Conservation (phyloP, 2,113 vertebrate genomes). For the Peromyscus leucopus region DNA sequence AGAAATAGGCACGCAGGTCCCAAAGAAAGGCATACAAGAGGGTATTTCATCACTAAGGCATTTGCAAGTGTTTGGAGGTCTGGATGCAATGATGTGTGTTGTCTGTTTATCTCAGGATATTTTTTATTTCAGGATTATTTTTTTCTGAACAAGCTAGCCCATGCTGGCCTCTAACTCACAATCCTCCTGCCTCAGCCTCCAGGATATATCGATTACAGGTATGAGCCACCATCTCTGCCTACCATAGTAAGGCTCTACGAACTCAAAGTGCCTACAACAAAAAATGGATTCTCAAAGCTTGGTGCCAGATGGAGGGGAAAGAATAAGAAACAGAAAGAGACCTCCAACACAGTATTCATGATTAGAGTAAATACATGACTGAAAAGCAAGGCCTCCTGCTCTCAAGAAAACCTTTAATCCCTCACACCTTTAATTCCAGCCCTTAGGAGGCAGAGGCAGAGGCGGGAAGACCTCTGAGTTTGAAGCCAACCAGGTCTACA, state of each 20-base stretch:
- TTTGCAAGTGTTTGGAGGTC: not conserved
- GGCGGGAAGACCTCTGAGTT: not conserved
- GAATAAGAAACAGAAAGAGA: constrained; percentile 38
- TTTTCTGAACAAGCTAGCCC: not conserved
- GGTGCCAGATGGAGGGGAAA: not conserved
- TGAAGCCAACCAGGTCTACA: not conserved
- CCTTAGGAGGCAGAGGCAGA: not conserved
- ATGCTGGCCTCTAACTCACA: not conserved
- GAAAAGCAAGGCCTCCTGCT: not conserved
- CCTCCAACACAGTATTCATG: not conserved
- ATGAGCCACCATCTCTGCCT: not conserved
- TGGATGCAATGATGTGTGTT: not conserved
- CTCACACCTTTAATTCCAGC: not conserved
- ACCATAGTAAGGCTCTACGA: not conserved
- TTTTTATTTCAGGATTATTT: not conserved
- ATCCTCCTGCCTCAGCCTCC: not conserved
- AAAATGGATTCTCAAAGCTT: constrained; percentile 6
- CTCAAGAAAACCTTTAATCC: not conserved
- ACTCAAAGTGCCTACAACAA: not conserved
- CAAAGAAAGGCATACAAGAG: not conserved
- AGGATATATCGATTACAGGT: not conserved
- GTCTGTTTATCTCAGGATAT: not conserved
- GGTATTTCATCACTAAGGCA: not conserved
- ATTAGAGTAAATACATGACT: constrained; percentile 34
- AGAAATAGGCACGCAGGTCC: not conserved